Evolutionary conservation across 2,797 vertebrate species (phyloP).

Genomic region (Enteromius paludinosus): DNA sequence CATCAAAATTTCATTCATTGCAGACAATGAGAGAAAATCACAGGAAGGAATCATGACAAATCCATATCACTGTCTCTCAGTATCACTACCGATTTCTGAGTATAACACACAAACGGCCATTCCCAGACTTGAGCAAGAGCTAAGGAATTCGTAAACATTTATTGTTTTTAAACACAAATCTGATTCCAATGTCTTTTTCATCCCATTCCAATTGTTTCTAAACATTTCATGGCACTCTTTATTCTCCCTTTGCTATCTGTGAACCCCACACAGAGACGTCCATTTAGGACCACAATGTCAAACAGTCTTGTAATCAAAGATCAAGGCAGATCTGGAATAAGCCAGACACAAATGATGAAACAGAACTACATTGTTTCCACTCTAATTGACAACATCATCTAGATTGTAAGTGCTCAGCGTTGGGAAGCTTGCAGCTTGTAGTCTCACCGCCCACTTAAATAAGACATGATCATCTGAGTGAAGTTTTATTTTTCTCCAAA

Average conservation of each 20-base stretch:
- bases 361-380: neutral
- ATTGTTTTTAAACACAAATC: slow-evolving; percentile 4
- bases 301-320: slow-evolving; percentile 4
- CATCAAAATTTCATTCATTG: neutral
- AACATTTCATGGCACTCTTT: neutral
- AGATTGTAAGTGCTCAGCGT: neutral
- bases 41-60: neutral
- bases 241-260: neutral
- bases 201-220: slow-evolving; percentile 21
- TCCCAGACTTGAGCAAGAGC: slow-evolving; percentile 4
- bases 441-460: neutral
- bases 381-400: neutral
- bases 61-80: neutral
- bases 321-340: neutral
- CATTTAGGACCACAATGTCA: neutral
- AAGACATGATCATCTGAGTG: neutral
- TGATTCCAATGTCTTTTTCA: slow-evolving; percentile 3
- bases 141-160: slow-evolving; percentile 21
- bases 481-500: neutral
- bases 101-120: neutral
- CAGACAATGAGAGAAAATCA: slow-evolving; percentile 10
- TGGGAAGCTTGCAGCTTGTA: neutral
- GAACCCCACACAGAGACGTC: neutral
- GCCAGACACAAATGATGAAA: neutral
- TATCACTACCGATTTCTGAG: neutral